Base-by-base conservation (phyloP, 2,113 vertebrate species). In the Narcine bancroftii region DNA sequence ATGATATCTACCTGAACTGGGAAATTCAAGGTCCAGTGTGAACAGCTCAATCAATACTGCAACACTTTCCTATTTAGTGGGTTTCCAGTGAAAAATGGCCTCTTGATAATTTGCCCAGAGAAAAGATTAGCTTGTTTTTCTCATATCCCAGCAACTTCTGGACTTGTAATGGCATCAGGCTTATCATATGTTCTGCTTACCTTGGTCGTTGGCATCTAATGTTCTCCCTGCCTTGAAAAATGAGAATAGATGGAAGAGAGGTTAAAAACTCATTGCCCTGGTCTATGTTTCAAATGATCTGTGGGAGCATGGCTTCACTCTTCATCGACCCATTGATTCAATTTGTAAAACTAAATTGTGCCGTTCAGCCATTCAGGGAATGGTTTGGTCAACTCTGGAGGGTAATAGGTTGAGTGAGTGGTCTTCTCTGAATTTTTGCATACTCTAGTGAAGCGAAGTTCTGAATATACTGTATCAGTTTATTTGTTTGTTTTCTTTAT, bases 61-160 rank as follows among this genome's bases (percentile, higher is more conserved):
- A n/a, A n/a, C n/a, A n/a, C n/a, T n/a, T n/a, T n/a, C n/a, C n/a
- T n/a, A n/a, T n/a, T n/a, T n/a, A n/a, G n/a, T n/a, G n/a, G n/a
- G n/a, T n/a, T n/a, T n/a, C n/a, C n/a, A n/a, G n/a, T n/a, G n/a
- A n/a, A n/a, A n/a, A n/a, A n/a, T n/a, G n/a, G n/a, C n/a, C n/a
- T n/a, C n/a, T n/a, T 95, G 93, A 92, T 93, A 93, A 93, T 94
- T 1, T 89, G 92, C 76, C 69, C 81, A 17, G 24, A 92, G 10
- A 92, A 89, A 93, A 93, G 94, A 94, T 24, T 92, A 92, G 94
- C 93, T 93, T 71, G 24, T 45, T 13, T 69, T 69, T 45, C 63
- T 26, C 3, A 69, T 21, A 42, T 39, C 19, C 36, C 42, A 29
- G 60, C 10, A 45, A 10, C 39, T 42, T 42, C 85, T 65, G 56